Conservation (phyloP, 2,797 vertebrate genomes). For the Ptychobarbus kaznakovi region DNA sequence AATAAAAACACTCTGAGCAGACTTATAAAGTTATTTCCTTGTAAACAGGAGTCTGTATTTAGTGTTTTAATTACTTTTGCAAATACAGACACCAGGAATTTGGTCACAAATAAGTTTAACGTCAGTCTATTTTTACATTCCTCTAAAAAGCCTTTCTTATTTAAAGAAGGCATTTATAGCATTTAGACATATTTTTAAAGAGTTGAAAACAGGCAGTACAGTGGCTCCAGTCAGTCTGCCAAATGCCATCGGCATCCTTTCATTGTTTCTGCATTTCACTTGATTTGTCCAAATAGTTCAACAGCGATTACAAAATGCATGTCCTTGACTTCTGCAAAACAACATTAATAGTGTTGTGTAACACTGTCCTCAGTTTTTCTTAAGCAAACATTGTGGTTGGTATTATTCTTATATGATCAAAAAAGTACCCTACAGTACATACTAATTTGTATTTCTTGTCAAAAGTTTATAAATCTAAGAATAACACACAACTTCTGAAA, state of each 20-base stretch:
- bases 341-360: slow-evolving; percentile 37
- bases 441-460: neutral
- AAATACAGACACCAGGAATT: slow-evolving; percentile 53
- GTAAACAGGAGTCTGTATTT: slow-evolving; percentile 38
- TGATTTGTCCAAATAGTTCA: slow-evolving; percentile 60
- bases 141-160: slow-evolving; percentile 69
- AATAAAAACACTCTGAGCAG: neutral
- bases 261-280: slow-evolving; percentile 71
- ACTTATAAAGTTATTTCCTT: neutral
- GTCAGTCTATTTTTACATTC: slow-evolving; percentile 29
- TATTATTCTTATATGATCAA: neutral
- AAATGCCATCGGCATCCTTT: slow-evolving; percentile 71
- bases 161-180: slow-evolving; percentile 69
- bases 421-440: neutral
- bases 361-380: slow-evolving; percentile 18
- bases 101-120: slow-evolving; percentile 25
- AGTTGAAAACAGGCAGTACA: slow-evolving; percentile 67
- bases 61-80: slow-evolving; percentile 46
- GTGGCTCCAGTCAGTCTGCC: slow-evolving; percentile 74
- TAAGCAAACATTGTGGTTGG: neutral
- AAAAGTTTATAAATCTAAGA: neutral
- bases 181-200: slow-evolving; percentile 71
- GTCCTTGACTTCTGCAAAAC: slow-evolving; percentile 23
- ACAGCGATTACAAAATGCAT: slow-evolving; percentile 49
- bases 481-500: neutral